phyloP scores from a whole-genome alignment of 2,797 vertebrate genomes.

The Etheostoma perlongum region DNA sequence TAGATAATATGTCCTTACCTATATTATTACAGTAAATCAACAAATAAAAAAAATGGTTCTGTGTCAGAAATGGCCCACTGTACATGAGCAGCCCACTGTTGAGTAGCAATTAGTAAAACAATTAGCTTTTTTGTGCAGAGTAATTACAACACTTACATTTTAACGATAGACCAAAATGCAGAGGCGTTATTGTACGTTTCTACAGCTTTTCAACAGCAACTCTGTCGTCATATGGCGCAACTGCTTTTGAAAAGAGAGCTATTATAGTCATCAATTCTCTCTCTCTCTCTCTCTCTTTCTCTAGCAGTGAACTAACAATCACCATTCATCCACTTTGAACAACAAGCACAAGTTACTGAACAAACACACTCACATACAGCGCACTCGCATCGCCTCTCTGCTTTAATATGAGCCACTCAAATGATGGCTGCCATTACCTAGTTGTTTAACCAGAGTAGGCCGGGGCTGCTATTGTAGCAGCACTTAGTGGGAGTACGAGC shows the following conservation, averaged over 20 bases:
- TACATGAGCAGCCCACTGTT: neutral
- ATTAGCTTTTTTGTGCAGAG: neutral
- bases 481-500: slow-evolving; percentile 39
- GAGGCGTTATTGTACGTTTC: neutral
- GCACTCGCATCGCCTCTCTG: slow-evolving; percentile 42
- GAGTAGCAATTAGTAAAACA: neutral
- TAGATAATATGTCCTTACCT: neutral
- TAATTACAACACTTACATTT: neutral
- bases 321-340: slow-evolving; percentile 57
- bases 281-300: slow-evolving; percentile 15
- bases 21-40: neutral
- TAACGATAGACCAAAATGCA: neutral
- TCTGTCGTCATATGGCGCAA: slow-evolving; percentile 21
- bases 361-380: slow-evolving; percentile 38
- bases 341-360: slow-evolving; percentile 40
- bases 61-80: no score
- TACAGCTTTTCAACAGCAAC: neutral
- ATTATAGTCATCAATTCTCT: slow-evolving; percentile 32
- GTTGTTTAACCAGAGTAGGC: slow-evolving; percentile 56
- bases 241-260: slow-evolving; percentile 35
- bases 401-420: slow-evolving; percentile 59
- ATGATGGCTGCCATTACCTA: slow-evolving; percentile 64
- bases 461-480: slow-evolving; percentile 39
- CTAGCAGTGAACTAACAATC: slow-evolving; percentile 38
- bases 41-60: neutral